Evolutionary conservation across 2,888 invertebrate genomes (phyloP).

Genomic region (Noctua pronuba): DNA sequence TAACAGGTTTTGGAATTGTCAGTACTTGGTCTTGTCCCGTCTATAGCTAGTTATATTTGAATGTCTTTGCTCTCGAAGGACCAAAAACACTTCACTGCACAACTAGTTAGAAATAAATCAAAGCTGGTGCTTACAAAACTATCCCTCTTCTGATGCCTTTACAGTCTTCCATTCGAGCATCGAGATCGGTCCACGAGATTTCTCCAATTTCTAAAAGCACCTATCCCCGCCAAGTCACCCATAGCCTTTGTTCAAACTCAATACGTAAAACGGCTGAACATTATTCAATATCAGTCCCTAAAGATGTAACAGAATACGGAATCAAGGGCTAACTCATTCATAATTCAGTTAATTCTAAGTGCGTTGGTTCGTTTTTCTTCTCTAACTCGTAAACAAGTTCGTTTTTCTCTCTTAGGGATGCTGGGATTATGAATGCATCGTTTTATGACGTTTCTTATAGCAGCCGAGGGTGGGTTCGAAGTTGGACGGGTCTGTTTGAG

Average conservation of each 20-base stretch:
- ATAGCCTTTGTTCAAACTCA: conserved; percentile 40
- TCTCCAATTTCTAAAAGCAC: conserved; percentile 38
- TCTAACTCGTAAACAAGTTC: conserved; percentile 62
- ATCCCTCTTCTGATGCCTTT: conserved; percentile 4
- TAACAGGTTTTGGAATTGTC: too few species aligned
- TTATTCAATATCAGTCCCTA: conserved; percentile 66
- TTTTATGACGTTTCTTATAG: conserved; percentile 48
- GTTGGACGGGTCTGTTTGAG: conserved; percentile 37
- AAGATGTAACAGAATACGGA: conserved; percentile 62
- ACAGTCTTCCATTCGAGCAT: background rate
- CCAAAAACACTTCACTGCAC: conserved; percentile 22
- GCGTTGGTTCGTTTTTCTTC: conserved; percentile 57
- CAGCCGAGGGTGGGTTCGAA: conserved; percentile 22
- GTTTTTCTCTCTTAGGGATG: conserved; percentile 50
- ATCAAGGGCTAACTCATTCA: conserved; percentile 70
- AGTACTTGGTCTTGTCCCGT: too few species aligned
- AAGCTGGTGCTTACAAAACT: conserved; percentile 16
- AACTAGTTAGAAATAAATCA: conserved; percentile 33
- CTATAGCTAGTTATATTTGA: too few species aligned
- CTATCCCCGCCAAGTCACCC: conserved; percentile 19
- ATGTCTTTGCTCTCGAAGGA: too few species aligned
- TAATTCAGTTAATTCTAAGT: conserved; percentile 71
- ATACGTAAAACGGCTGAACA: conserved; percentile 42
- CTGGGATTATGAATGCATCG: conserved; percentile 59
- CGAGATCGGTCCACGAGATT: conserved; percentile 44